A percentile compares a stretch with the other conserved stretches of the same genome.
phyloP scores from a whole-genome alignment of 2,113 vertebrate genomes.

The Eonycteris spelaea region DNA sequence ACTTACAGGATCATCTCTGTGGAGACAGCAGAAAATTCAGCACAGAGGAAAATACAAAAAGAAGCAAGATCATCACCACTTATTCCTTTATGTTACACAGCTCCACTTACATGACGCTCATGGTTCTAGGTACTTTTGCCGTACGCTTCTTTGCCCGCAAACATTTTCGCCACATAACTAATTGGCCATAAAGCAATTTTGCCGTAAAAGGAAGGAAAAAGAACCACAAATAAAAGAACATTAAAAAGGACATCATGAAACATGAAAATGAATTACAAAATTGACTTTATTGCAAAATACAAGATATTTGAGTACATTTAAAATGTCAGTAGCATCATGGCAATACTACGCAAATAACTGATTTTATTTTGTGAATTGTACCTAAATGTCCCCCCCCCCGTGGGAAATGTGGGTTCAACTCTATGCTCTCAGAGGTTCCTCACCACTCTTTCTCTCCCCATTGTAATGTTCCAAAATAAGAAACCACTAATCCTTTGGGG shows the following conservation, averaged over 20 bases:
- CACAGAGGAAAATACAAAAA: neutral
- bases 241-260: neutral
- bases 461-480: neutral
- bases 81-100: neutral
- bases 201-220: neutral
- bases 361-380: neutral
- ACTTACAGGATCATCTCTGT: neutral
- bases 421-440: too few relatives aligned
- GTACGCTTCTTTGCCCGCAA: too few relatives aligned
- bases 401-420: neutral
- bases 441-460: neutral
- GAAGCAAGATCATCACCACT: too few relatives aligned
- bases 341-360: neutral
- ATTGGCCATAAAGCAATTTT: neutral
- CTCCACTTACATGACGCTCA: fast-evolving
- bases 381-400: neutral
- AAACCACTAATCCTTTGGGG: neutral
- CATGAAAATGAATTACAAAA: too few relatives aligned
- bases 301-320: neutral
- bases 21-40: neutral
- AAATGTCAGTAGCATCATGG: neutral
- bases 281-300: neutral
- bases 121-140: too few relatives aligned
- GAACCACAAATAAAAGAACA: neutral
- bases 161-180: neutral